These are phyloP conservation scores for Austrolebias charrua DNA, from an alignment of 2,797 vertebrate species.

Conservation along the genomic window DNA sequence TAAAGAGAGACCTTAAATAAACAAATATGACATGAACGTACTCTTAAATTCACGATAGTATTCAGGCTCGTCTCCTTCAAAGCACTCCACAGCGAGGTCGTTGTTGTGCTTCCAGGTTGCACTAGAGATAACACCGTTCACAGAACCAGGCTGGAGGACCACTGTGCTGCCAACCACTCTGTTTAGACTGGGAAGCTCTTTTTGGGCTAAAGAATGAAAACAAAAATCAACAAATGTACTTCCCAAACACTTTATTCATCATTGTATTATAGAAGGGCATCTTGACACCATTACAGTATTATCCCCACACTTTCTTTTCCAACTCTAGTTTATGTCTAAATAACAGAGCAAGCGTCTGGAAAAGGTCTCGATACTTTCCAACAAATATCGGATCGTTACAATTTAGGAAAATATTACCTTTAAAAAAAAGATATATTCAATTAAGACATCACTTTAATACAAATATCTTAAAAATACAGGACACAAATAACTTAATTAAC, in stretches of 20 bases:
- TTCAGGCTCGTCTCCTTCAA: fast-evolving
- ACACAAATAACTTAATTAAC: not conserved
- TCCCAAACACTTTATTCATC: no score
- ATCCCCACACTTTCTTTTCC: no score
- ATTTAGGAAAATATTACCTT: no score
- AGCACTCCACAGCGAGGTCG: not conserved
- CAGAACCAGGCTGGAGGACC: not conserved
- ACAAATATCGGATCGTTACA: not conserved
- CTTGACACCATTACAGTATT: no score
- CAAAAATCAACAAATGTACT: not conserved
- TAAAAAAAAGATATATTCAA: not conserved
- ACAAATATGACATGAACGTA: not conserved
- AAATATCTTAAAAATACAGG: not conserved
- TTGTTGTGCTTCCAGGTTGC: not conserved
- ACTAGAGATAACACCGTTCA: fast-evolving
- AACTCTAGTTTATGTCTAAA: no score
- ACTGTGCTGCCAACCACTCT: fast-evolving
- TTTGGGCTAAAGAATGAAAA: slow-evolving; percentile 19
- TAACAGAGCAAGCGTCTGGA: no score
- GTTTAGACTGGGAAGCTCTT: not conserved
- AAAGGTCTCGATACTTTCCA: not conserved
- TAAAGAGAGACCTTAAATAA: not conserved
- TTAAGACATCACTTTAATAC: not conserved
- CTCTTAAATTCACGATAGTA: not conserved
- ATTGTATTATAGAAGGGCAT: no score